phyloP scores from a whole-genome alignment of 2,113 vertebrate species.

The Festucalex cinctus region DNA sequence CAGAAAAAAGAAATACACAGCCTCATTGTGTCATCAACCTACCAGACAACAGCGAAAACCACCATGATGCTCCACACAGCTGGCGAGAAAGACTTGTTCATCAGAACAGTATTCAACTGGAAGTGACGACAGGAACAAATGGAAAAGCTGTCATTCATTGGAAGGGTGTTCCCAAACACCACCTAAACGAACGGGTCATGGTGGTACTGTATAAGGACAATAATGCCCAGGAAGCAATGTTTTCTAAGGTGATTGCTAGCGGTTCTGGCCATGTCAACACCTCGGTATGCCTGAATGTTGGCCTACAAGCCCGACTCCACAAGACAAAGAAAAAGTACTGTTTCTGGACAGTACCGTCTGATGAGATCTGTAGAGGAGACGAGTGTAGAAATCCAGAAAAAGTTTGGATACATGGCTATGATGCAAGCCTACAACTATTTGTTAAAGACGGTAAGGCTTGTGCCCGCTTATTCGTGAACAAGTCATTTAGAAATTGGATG shows the following conservation, averaged over 20 bases:
- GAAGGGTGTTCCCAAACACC: conserved; percentile 1
- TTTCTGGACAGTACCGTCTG: conserved; percentile 26
- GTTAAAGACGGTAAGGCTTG: conserved; percentile 51
- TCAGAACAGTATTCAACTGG: conserved; percentile 6
- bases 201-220: conserved; percentile 22
- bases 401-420: conserved; percentile 18
- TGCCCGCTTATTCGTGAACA: conserved; percentile 39
- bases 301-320: conserved; percentile 45
- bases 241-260: neutral
- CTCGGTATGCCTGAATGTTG: conserved; percentile 30
- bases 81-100: neutral
- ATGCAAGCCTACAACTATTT: conserved; percentile 39
- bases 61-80: neutral
- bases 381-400: conserved; percentile 13
- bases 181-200: conserved; percentile 12
- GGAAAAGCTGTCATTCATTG: conserved; percentile 46
- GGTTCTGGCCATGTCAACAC: conserved; percentile 23
- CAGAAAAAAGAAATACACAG: neutral
- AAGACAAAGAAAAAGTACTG: conserved; percentile 12
- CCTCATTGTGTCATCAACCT: conserved; percentile 18
- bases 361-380: conserved; percentile 35
- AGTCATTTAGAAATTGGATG: conserved; percentile 28
- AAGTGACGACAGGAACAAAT: conserved; percentile 18
- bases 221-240: neutral
- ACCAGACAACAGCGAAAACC: neutral